Base-by-base conservation (phyloP, 2,797 vertebrate species). In the Yasuhikotakia modesta region DNA sequence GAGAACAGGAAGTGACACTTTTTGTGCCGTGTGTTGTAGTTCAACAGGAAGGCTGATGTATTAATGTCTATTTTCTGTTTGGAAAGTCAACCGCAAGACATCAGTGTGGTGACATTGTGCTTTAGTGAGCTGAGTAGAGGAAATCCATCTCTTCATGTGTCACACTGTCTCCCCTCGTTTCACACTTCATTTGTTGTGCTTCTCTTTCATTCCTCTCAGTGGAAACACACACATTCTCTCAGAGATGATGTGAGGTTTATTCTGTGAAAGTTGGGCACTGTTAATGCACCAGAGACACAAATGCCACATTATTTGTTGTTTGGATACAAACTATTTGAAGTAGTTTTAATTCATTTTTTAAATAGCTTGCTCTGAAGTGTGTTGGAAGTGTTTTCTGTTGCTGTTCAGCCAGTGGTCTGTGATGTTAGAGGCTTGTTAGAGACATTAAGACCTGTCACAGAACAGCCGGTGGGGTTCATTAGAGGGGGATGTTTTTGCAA, bases 131-230 rank as follows among this genome's bases (percentile, higher is more conserved):
- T 78, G 76, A 60, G 71, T 55, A 78, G 64, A 70, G 76, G 76
- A 78, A 78, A 78, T 73, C 71, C 70, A 69, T 30, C 58, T 19
- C 11, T 64, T 70, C 73, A 43, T 63, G 19, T 24, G 39, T 21
- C 50, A 68, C 65, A 24, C 13, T 69, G 76, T 79, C 76, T 76
- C 76, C 80, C 39, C 65, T 21, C 45, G 69, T 66, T 52, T 78
- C 72, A 39, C 80, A 80, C 61, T 71, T 10, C 16, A 12, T 67
- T 3, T 52, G 57, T 78, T 65, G 79, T n/a, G n/a, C 55, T 69
- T 64, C 69, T 64, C 73, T 57, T 76, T 76, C 21, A 63, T 64
- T 55, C 58, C 58, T 46, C 32, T 61, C 67, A 71, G 43, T 58
- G 55, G 46, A 65, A 50, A 35, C 75, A 14, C 57, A 63, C 50